Base-by-base conservation (phyloP, 2,113 vertebrate species). In the Sebastes schlegelii region DNA sequence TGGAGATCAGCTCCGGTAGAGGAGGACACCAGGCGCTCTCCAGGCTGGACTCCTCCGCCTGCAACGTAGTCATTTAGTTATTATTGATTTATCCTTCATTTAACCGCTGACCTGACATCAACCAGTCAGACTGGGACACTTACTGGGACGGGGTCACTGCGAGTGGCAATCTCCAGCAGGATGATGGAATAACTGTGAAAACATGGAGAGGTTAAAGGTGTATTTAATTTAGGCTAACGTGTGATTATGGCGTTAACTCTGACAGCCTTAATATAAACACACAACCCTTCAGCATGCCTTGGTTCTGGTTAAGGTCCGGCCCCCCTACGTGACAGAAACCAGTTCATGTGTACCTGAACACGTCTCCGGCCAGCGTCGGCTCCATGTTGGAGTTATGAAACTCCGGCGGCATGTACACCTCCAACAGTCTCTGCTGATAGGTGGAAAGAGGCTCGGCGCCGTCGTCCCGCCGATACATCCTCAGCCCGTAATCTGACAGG, bases 131-230 rank as follows among this genome's bases (percentile, higher is more conserved):
- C 1, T 5, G 13, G 9, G 21, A 91, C 26, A 34, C 96, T 97
- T 94, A 97, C 95, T 10, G 89, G 93, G 16, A 96, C 90, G 0
- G 94, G 93, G 70, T 97, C 95, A 65, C 85, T 96, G 92, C 96
- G 93, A 45, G 94, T 96, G 13, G 96, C 95, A 14, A 97, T 95
- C 95, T 97, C 96, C 91, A 98, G 80, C 66, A 97, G 95, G 92
- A 98, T 95, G 68, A 97, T 96, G 9, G 95, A 96, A 52, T 96
- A 97, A 86, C 96, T 97, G 92, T 17, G 89, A 91, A 88, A 6
- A 65, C 23, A 78, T 1, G n/a, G 58, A 91, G 79, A 82, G 26
- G 6, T 54, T 61, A 17, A 34, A 34, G 26, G 26, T 34, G 26
- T 34, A 34, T 34, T 34, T 34, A 34, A 34, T 34, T 34, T 34